phyloP scores from a whole-genome alignment of 2,797 vertebrate species.

The Cheracebus regulus region DNA sequence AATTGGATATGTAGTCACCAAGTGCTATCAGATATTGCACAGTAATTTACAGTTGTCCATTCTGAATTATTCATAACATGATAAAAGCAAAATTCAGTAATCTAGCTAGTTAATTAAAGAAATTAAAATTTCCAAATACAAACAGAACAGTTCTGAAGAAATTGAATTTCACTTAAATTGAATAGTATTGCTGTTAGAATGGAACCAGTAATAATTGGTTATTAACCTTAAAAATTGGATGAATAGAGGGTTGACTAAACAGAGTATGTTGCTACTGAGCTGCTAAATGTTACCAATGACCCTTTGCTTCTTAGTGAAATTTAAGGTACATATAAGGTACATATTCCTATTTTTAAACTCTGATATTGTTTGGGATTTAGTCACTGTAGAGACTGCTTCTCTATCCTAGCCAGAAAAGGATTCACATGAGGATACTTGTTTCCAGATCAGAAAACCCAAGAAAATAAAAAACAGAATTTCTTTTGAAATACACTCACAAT shows the following conservation, averaged over 20 bases:
- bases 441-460: background rate
- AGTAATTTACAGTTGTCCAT: background rate
- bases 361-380: slow-evolving; percentile 1
- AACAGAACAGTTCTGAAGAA: background rate
- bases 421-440: background rate
- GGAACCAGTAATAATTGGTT: background rate
- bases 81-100: background rate
- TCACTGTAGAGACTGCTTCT: slow-evolving; percentile 41
- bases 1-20: background rate
- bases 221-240: background rate
- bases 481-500: background rate
- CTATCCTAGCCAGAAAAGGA: background rate
- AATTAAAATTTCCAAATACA: background rate
- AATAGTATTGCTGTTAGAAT: background rate
- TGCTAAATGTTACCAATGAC: background rate
- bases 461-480: background rate
- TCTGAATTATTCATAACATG: background rate
- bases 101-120: background rate
- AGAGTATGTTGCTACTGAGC: background rate
- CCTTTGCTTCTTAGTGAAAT: background rate
- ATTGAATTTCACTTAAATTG: background rate
- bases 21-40: background rate
- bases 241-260: background rate
- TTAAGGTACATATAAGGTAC: background rate
- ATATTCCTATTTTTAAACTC: slow-evolving; percentile 51